A percentile compares a stretch with the other conserved stretches of the same genome.
Conservation (phyloP, 2,797 vertebrate genomes). For the Pseudocheirus occidentalis region DNA sequence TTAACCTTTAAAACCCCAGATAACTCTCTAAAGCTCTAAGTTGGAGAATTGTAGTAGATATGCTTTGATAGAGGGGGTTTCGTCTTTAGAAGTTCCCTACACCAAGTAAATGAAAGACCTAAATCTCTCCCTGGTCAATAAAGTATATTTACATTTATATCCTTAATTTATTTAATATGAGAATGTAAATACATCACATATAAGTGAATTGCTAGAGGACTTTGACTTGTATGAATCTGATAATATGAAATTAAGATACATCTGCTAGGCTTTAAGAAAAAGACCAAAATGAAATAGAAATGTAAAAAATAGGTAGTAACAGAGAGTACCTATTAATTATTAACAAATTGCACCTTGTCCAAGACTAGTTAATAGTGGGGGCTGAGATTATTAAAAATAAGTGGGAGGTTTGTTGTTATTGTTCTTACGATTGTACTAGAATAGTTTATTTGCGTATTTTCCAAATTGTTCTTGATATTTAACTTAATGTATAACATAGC, state of each 20-base stretch:
- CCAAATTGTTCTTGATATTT: neutral
- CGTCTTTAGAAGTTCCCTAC: neutral
- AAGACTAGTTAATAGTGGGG: neutral
- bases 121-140: neutral
- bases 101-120: neutral
- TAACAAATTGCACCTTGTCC: neutral
- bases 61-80: neutral
- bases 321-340: neutral
- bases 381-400: neutral
- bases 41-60: neutral
- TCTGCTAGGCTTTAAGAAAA: neutral
- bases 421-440: neutral
- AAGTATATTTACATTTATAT: neutral
- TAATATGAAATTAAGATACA: neutral
- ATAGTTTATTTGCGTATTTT: neutral
- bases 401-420: neutral
- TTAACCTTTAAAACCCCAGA: neutral
- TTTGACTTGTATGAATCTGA: neutral
- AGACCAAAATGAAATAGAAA: neutral
- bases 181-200: neutral
- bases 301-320: neutral
- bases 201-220: neutral
- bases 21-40: neutral
- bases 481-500: neutral
- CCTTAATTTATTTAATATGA: constrained; percentile 5